These are phyloP conservation scores for Corydoras sp. DNA, from an alignment of 2,113 vertebrate species.

Conservation along the genomic window DNA sequence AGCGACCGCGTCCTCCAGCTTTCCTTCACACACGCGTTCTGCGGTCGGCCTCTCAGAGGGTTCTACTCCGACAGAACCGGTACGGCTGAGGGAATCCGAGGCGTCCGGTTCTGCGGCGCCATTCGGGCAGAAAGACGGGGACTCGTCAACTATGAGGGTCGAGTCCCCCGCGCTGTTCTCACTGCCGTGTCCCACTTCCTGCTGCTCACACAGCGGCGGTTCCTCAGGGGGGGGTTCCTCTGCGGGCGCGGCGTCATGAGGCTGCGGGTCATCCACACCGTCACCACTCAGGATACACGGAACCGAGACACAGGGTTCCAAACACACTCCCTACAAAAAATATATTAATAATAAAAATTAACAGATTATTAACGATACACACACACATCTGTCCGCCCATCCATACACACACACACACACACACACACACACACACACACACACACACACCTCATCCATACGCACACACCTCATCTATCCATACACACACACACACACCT, in stretches of 20 bases:
- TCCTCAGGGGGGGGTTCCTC: not conserved
- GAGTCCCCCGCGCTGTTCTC: not conserved
- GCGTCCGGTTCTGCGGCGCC: not conserved
- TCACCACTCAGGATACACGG: not conserved
- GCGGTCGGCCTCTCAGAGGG: no score
- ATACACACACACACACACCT: no score
- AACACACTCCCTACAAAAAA: not conserved
- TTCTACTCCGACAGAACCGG: no score
- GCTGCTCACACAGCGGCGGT: not conserved
- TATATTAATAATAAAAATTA: no score
- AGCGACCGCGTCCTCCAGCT: not conserved
- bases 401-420: constrained; percentile 22
- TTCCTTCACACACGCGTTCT: not conserved
- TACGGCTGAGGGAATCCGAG: no score
- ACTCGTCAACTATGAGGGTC: not conserved
- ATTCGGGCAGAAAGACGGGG: not conserved
- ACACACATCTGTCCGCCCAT: constrained; percentile 6
- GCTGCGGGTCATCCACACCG: not conserved
- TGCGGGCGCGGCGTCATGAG: not conserved
- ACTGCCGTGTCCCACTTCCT: not conserved
- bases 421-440: constrained; percentile 9
- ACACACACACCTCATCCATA: no score
- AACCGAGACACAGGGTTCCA: not conserved
- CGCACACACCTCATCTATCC: no score
- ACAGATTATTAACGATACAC: not conserved